Percentiles rank a stretch among this genome's conserved stretches.
Evolutionary conservation across 1,140 invertebrate genomes (phyloP).

Genomic region (Drosophila micromelanica): DNA sequence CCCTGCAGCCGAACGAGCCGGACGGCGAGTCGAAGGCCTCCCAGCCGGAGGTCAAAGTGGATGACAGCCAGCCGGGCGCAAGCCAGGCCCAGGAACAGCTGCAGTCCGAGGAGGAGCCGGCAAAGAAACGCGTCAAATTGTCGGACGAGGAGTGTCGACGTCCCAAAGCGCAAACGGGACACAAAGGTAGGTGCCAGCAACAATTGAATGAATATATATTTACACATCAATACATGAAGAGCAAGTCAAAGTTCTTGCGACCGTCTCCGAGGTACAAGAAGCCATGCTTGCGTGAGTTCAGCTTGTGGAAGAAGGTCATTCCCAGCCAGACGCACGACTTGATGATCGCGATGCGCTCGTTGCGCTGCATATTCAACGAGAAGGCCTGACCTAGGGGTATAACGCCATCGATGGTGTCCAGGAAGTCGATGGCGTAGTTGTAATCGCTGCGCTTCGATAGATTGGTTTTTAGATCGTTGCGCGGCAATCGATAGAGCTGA

Average conservation of each 20-base stretch:
- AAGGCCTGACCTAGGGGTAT: conserved; percentile 70
- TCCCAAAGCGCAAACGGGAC: conserved; percentile 29
- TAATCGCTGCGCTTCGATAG: conserved; percentile 89
- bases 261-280: conserved; percentile 90
- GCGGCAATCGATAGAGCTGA: conserved; percentile 88
- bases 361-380: conserved; percentile 85
- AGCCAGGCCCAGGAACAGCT: neutral
- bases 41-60: conserved; percentile 25
- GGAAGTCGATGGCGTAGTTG: conserved; percentile 91
- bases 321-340: conserved; percentile 91
- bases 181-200: conserved; percentile 51
- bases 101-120: conserved; percentile 37
- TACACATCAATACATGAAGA: conserved; percentile 87
- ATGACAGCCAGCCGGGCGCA: neutral
- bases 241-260: conserved; percentile 89
- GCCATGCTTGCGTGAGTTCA: conserved; percentile 88
- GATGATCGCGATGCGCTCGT: conserved; percentile 86
- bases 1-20: conserved; percentile 41
- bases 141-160: conserved; percentile 39
- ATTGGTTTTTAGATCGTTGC: conserved; percentile 90
- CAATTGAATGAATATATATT: conserved; percentile 20
- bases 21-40: conserved; percentile 17
- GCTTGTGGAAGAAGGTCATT: conserved; percentile 89
- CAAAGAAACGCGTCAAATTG: conserved; percentile 56
- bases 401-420: conserved; percentile 88